A percentile compares a stretch with the other conserved stretches of the same genome.
Evolutionary conservation across 1,140 invertebrate species (phyloP).

Genomic region (Drosophila navojoa): DNA sequence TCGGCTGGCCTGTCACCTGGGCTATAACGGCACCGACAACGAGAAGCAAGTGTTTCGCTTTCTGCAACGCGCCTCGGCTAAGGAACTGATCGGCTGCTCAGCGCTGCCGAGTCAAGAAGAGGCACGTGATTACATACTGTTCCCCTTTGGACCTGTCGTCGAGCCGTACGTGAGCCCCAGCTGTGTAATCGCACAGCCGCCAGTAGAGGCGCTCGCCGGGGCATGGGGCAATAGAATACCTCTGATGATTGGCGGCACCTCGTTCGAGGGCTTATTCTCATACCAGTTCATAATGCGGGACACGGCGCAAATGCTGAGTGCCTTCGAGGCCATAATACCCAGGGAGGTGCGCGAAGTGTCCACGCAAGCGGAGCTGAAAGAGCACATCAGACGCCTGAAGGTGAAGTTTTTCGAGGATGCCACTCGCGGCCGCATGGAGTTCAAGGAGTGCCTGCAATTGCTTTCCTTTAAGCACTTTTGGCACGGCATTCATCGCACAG

Average conservation of each 20-base stretch:
- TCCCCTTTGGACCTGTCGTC: constrained; percentile 79
- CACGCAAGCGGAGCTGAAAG: constrained; percentile 39
- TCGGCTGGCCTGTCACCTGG: constrained; percentile 60
- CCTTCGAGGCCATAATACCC: constrained; percentile 56
- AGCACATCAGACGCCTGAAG: constrained; percentile 52
- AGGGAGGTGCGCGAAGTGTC: constrained; percentile 29
- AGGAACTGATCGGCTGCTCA: constrained; percentile 32
- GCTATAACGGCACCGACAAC: constrained; percentile 74
- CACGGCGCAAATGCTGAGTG: constrained; percentile 51
- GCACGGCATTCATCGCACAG: constrained; percentile 75
- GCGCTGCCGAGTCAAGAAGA: constrained; percentile 44
- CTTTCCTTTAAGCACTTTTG: constrained; percentile 77
- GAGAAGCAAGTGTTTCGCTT: constrained; percentile 78
- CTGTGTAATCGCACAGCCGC: constrained; percentile 67
- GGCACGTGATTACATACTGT: constrained; percentile 45
- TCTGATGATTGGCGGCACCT: constrained; percentile 79
- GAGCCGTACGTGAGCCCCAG: constrained; percentile 73
- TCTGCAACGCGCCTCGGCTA: constrained; percentile 59
- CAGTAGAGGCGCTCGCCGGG: constrained; percentile 60
- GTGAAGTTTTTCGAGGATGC: constrained; percentile 53
- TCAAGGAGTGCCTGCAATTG: constrained; percentile 59
- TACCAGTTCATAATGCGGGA: constrained; percentile 51
- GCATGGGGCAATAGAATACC: constrained; percentile 83
- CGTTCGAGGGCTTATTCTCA: constrained; percentile 81
- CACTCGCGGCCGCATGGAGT: constrained; percentile 49